Evolutionary conservation across 1,140 invertebrate genomes (phyloP).

Genomic region (Gryllus bimaculatus): DNA sequence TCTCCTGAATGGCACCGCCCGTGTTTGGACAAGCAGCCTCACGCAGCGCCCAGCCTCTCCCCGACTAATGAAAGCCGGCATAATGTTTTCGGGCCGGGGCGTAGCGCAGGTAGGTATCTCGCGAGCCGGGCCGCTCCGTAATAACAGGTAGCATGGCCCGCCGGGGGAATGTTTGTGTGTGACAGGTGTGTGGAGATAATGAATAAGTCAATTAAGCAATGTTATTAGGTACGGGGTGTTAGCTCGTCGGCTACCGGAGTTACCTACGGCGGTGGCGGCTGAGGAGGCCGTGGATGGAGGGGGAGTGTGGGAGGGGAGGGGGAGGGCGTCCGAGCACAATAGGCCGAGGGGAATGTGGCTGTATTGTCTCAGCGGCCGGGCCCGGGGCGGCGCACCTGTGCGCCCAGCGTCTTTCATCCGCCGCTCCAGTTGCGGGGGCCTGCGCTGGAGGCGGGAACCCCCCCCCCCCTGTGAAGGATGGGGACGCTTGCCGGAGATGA

Average conservation of each 20-base stretch:
- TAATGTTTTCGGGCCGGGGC: background rate
- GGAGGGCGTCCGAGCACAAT: background rate
- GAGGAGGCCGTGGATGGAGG: background rate
- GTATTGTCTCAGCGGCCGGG: background rate
- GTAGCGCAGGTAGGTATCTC: background rate
- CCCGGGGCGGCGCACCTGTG: background rate
- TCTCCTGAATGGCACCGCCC: no score
- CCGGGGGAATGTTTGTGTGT: background rate
- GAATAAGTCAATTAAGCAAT: slow-evolving; percentile 5
- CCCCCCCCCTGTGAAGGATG: no score
- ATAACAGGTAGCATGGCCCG: background rate
- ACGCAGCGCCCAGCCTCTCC: no score
- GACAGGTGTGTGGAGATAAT: slow-evolving; percentile 3
- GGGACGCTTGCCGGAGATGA: no score
- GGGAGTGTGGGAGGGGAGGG: background rate
- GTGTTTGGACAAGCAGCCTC: no score
- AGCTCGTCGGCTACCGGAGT: background rate
- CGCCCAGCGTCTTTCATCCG: no score
- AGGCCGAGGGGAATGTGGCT: background rate
- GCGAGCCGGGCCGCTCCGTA: background rate
- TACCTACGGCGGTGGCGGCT: background rate
- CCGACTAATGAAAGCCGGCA: background rate
- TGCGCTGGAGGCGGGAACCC: no score
- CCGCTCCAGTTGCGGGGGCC: no score
- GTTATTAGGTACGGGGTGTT: slow-evolving; percentile 3